Base-by-base conservation (phyloP, 2,888 invertebrate species). In the Microchrysa polita region DNA sequence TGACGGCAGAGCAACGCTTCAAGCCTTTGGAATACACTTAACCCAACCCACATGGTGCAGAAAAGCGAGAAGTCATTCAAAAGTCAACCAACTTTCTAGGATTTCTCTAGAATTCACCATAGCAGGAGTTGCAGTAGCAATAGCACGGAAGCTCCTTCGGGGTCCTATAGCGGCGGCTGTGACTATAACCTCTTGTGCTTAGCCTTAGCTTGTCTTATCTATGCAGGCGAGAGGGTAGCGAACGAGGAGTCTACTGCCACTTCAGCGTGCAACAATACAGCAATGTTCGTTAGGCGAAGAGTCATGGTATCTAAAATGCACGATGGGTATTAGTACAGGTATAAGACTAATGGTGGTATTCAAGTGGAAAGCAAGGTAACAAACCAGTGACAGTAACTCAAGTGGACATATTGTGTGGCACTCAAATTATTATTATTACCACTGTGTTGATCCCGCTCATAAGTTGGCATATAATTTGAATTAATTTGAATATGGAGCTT, bases 21-120 rank as follows among this genome's bases (percentile, higher is more conserved):
- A 34, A 10, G 42, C 44, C 12, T 34, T 67, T 48, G 27, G 18
- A 57, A 52, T 53, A 67, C n/a, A n/a, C 67, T 67, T 27, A 67
- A 69, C 69, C 55, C 69, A 69, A 69, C 69, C 69, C 69, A 69
- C 55, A 55, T 69, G 57, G 34, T 57, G 34, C 57, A 52, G 20
- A 57, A n/a, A 69, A 57, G 55, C 69, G 69, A 69, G 69, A 69
- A 69, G 55, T 69, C 69, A 69, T 69, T 69, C 69, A 69, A 55
- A 69, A 69, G 69, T 69, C 69, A 69, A 69, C 69, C 69, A 69
- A 69, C 69, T 69, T 69, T 57, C 57, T 69, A 40, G 69, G 57
- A 69, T 69, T 57, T 55, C 55, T 1, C 34, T 55, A 5, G 27
- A 7, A 34, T 34, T 34, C 27, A 34, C 4, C 27, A 34, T n/a